These are phyloP conservation scores for Andrena bicolor DNA, from an alignment of 2,888 invertebrate species.

Conservation along the genomic window DNA sequence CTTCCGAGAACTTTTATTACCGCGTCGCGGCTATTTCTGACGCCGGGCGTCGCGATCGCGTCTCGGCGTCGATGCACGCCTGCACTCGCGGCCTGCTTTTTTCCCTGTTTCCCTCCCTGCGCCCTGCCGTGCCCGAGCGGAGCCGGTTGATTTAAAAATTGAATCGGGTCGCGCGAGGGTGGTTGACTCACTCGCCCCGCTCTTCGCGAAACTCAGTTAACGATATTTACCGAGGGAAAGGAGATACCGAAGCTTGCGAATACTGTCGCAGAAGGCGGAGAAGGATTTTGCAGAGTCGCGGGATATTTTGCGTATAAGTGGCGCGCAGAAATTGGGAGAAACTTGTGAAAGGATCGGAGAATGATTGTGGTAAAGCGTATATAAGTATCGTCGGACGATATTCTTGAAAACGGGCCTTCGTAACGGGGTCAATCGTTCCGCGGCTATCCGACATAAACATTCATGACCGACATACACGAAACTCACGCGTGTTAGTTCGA, in stretches of 20 bases:
- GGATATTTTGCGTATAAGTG: background rate
- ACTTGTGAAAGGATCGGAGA: background rate
- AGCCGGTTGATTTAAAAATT: slow-evolving; percentile 64
- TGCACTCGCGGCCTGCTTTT: slow-evolving; percentile 31
- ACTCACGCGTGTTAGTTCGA: slow-evolving; percentile 45
- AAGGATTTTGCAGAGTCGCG: too few relatives aligned
- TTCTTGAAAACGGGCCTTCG: slow-evolving; percentile 11
- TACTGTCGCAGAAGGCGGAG: too few relatives aligned
- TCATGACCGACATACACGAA: slow-evolving; percentile 35
- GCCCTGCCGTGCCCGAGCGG: background rate
- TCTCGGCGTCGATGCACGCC: slow-evolving; percentile 42
- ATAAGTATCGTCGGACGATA: background rate
- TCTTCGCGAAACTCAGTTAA: slow-evolving; percentile 39
- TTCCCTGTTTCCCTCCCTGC: slow-evolving; percentile 8
- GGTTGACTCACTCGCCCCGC: slow-evolving; percentile 42
- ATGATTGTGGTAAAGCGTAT: background rate
- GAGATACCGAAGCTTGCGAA: too few relatives aligned
- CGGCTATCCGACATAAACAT: slow-evolving; percentile 31
- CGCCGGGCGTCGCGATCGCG: slow-evolving; percentile 47
- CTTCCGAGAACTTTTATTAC: slow-evolving; percentile 61
- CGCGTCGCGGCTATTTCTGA: slow-evolving; percentile 57
- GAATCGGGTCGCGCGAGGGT: slow-evolving; percentile 60
- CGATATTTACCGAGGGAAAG: too few relatives aligned
- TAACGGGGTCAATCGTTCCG: slow-evolving; percentile 41
- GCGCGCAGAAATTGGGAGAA: background rate